Conservation (phyloP, 2,888 invertebrate genomes). For the Hirtodrosophila duncani region DNA sequence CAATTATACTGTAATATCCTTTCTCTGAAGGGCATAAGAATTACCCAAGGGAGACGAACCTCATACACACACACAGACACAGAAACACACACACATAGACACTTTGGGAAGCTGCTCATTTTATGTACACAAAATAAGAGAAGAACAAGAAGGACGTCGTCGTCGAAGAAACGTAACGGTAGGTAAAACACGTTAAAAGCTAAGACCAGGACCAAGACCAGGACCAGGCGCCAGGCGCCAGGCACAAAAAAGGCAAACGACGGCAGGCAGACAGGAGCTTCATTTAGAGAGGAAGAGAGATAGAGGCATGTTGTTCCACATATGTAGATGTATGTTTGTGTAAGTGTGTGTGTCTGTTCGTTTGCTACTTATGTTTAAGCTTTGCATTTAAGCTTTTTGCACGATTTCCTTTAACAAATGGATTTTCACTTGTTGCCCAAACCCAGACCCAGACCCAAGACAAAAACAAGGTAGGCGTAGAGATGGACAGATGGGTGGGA, state of each 20-base stretch:
- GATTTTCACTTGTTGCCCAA: constrained; percentile 68
- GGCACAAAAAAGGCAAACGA: constrained; percentile 19
- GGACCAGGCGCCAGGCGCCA: too few species aligned
- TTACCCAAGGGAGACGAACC: constrained; percentile 58
- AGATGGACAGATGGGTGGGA: too few species aligned
- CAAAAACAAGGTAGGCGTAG: too few species aligned
- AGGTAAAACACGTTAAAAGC: constrained; percentile 70
- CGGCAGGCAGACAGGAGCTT: neutral
- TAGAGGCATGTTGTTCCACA: too few species aligned
- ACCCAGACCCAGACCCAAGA: constrained; percentile 11
- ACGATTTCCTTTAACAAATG: constrained; percentile 70
- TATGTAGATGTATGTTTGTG: constrained; percentile 14
- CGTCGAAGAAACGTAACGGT: too few species aligned
- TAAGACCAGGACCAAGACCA: constrained; percentile 46
- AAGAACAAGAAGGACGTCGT: neutral
- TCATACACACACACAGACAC: neutral
- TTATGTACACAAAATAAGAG: constrained; percentile 62
- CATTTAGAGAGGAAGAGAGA: constrained; percentile 2
- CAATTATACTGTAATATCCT: too few species aligned
- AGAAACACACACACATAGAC: constrained; percentile 12
- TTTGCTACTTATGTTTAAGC: constrained; percentile 64
- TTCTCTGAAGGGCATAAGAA: too few species aligned
- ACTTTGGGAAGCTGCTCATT: constrained; percentile 49
- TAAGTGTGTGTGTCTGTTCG: constrained; percentile 28
- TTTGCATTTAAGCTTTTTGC: constrained; percentile 74